Percentiles rank a stretch among this genome's conserved stretches.
Evolutionary conservation across 2,888 invertebrate species (phyloP).

Genomic region (Plemyria rubiginata): DNA sequence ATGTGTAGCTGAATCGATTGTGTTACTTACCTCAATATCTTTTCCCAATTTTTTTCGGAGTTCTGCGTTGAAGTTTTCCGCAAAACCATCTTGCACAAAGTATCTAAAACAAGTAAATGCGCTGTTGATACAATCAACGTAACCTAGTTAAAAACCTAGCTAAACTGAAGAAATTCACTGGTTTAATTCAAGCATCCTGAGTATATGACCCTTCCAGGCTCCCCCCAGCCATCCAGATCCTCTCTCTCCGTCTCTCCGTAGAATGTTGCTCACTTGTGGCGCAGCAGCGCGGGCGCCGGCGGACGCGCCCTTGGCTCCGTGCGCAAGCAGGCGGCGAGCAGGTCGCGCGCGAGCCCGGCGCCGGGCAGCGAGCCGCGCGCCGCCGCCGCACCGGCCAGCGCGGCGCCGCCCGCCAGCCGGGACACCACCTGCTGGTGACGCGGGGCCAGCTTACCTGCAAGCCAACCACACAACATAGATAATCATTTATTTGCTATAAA

Average conservation of each 20-base stretch:
- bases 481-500: too few relatives aligned
- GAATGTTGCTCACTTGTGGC: too few relatives aligned
- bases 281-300: slow-evolving; percentile 85
- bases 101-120: slow-evolving; percentile 66
- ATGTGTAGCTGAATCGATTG: too few relatives aligned
- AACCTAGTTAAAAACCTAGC: too few relatives aligned
- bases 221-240: too few relatives aligned
- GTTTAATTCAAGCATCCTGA: too few relatives aligned
- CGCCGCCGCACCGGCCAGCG: slow-evolving; percentile 55
- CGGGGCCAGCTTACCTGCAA: slow-evolving; percentile 75
- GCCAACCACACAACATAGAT: too few relatives aligned
- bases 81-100: slow-evolving; percentile 88
- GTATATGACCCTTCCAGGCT: too few relatives aligned
- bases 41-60: slow-evolving; percentile 86
- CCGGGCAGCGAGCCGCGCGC: slow-evolving; percentile 59
- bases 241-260: too few relatives aligned
- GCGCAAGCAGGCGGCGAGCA: slow-evolving; percentile 80
- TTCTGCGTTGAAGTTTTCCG: slow-evolving; percentile 87
- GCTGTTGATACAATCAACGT: too few relatives aligned
- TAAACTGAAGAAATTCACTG: too few relatives aligned
- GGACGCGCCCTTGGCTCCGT: slow-evolving; percentile 88
- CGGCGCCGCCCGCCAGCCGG: slow-evolving; percentile 69
- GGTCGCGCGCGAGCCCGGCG: slow-evolving; percentile 70
- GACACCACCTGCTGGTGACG: slow-evolving; percentile 79
- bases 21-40: slow-evolving; percentile 79